These are phyloP conservation scores for Hanleya hanleyi DNA, from an alignment of 2,888 invertebrate genomes.

Conservation along the genomic window DNA sequence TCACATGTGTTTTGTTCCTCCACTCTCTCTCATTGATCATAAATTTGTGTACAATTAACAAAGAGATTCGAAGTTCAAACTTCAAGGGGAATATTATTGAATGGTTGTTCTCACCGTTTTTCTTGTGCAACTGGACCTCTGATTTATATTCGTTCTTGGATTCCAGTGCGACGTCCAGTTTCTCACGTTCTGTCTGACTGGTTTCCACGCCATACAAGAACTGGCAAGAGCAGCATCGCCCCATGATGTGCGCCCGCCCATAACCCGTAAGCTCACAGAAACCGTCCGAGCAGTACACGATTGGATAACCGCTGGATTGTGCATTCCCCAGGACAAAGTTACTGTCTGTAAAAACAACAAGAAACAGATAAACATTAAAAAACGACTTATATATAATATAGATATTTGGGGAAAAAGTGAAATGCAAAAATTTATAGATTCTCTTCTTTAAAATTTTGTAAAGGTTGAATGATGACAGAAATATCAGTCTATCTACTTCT, in stretches of 20 bases:
- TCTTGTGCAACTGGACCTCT: conserved; percentile 96
- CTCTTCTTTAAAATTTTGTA: too few species aligned
- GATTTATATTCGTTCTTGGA: conserved; percentile 93
- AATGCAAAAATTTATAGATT: too few species aligned
- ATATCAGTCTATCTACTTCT: too few species aligned
- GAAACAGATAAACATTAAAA: neutral
- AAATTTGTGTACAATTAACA: too few species aligned
- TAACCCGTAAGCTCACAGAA: conserved; percentile 99
- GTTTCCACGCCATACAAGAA: conserved; percentile 99
- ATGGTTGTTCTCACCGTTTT: conserved; percentile 87
- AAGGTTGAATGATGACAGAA: too few species aligned
- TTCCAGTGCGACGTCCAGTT: conserved; percentile 92
- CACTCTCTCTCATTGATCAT: too few species aligned
- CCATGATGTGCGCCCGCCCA: conserved; percentile 93
- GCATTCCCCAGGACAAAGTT: conserved; percentile 99
- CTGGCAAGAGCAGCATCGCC: conserved; percentile 80
- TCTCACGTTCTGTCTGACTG: conserved; percentile 87
- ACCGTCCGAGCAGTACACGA: conserved; percentile 99
- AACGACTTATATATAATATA: too few species aligned
- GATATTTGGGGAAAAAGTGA: too few species aligned
- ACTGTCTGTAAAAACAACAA: conserved; percentile 81
- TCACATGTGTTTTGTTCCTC: too few species aligned
- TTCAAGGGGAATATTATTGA: neutral
- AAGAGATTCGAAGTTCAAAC: neutral
- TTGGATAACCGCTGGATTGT: conserved; percentile 98